Evolutionary conservation across 1,140 invertebrate genomes (phyloP), one percentile per base, ranked within the genome.

Genomic region (Ceratosolen solmsi): DNA sequence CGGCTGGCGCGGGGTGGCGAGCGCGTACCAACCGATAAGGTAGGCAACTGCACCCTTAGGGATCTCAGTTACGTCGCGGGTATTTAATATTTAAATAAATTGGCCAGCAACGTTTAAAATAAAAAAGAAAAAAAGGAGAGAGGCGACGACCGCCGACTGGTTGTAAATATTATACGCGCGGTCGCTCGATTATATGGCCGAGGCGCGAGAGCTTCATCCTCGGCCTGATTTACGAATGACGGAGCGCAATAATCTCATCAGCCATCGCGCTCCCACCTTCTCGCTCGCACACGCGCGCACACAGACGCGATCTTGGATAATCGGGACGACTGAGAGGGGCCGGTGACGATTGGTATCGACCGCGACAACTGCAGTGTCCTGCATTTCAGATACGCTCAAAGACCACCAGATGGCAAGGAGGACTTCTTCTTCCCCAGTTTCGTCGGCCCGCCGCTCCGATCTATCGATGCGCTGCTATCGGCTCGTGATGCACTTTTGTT

Each of bases 361-460:
- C 84, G 90, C 83, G 85, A 92, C 88, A 89, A 85, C 76, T 87
- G 86, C 85, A 89, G 89, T 84, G 86, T 85, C 84, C 89, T 89
- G 87, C 84, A 87, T 82, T 74, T 80, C 83, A 86, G 85, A 88
- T 92, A 79, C 88, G 78, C 38, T 68, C 33, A 41, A 49, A 79
- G 83, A 87, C 91, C 91, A 88, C 88, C 87, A 92, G 91, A 92
- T 92, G 91, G 91, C 91, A 89, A 90, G 87, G 84, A 84, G 86
- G 85, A 89, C 87, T 80, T 86, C 87, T 80, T 86, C 87, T 87
- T 88, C 87, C 83, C 30, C 9, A 68, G 46, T 56, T 84, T 84
- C 77, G 41, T 54, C 51, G 22, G 20, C 56, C 70, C 60, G 27
- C 79, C 83, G 77, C 79, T 51, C 49, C 30, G 36, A 60, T 76